Conservation (phyloP, 1,140 invertebrate genomes). For the Trypoxylus dichotomus region DNA sequence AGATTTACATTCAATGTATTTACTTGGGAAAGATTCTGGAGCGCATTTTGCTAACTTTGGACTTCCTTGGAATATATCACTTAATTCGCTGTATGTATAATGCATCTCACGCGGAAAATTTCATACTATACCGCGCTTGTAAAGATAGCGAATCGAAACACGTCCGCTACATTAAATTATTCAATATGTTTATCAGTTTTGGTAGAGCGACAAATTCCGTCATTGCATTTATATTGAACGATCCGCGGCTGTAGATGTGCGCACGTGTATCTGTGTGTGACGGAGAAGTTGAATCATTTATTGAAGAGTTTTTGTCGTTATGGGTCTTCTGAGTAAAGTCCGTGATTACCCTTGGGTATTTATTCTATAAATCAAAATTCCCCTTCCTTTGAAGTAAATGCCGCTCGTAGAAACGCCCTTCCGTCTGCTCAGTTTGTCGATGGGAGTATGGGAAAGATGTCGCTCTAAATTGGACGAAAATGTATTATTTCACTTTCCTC, state of each 20-base stretch:
- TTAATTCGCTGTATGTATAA: neutral
- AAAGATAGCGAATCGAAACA: neutral
- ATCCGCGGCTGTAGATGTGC: neutral
- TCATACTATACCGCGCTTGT: neutral
- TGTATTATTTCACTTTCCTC: neutral
- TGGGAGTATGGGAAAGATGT: neutral
- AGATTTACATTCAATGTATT: neutral
- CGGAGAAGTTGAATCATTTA: conserved; percentile 18
- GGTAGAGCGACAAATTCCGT: conserved; percentile 4
- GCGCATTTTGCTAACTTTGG: neutral
- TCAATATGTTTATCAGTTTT: conserved; percentile 23
- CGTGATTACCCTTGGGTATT: conserved; percentile 21
- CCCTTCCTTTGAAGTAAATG: conserved; percentile 5
- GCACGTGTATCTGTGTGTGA: neutral
- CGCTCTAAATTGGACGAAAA: conserved; percentile 4
- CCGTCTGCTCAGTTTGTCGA: neutral
- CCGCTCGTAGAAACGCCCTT: neutral
- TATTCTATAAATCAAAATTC: conserved; percentile 24
- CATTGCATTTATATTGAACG: conserved; percentile 23
- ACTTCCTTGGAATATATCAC: neutral
- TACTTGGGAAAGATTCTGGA: neutral
- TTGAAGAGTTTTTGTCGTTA: conserved; percentile 21
- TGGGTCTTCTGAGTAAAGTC: conserved; percentile 12
- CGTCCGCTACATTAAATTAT: neutral
- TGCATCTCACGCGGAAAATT: neutral